Base-by-base conservation (phyloP, 2,888 invertebrate species). In the Polymixis flavicincta region DNA sequence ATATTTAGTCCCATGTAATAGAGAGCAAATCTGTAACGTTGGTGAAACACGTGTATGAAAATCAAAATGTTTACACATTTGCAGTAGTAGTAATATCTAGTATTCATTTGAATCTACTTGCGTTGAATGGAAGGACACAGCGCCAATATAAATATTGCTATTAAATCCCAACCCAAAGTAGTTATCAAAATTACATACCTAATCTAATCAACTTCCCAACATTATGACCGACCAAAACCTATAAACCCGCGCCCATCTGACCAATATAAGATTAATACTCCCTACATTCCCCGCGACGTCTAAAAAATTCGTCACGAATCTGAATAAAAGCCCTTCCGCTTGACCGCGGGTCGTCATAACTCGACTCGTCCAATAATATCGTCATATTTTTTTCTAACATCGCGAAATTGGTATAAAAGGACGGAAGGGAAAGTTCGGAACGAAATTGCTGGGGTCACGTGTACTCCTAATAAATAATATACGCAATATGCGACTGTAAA, bases 361-460 rank as follows among this genome's bases (percentile, higher is more conserved):
- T 94, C 90, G 91, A 90, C 90, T 92, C 91, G 89, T 92, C 92
- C 94, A 96, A 96, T 96, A 96, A 96, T 94, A 95, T 94, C 95
- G 94, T 95, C 94, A 96, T 96, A 95, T 96, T 96, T 96, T 94
- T 95, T 84, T 94, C 93, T 93, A 94, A 93, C 94, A 93, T 94
- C 90, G 93, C 94, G 91, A 95, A 95, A 96, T 95, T 95, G 95
- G 94, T 93, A 95, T 94, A 93, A 94, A 93, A 92, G 93, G 93
- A 89, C 90, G 90, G 90, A 92, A 93, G 94, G 94, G 94, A 93
- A 94, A 94, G 93, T 93, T 93, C 92, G 90, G 89, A 91, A 92
- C 91, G 93, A 93, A 95, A 96, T 95, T 94, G 95, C 93, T 85
- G 89, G 95, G 96, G 94, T 93, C 93, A 91, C 90, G 92, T 90